phyloP scores from a whole-genome alignment of 1,140 invertebrate genomes.

The Drosophila ironensis region DNA sequence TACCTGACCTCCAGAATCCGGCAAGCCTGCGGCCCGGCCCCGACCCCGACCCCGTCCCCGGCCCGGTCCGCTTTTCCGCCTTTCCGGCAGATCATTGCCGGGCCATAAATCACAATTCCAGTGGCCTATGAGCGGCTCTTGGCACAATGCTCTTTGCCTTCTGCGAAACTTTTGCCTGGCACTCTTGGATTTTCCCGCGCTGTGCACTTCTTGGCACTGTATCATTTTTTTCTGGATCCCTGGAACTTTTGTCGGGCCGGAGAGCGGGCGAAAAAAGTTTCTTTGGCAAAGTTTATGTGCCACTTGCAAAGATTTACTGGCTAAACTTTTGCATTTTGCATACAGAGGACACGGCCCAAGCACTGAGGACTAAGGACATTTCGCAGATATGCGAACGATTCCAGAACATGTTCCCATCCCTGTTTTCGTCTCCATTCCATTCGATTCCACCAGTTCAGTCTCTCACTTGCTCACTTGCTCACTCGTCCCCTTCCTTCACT shows the following conservation, averaged over 20 bases:
- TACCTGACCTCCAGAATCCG: constrained; percentile 5
- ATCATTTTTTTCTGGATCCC: constrained; percentile 67
- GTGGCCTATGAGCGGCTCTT: constrained; percentile 34
- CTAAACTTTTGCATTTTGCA: constrained; percentile 78
- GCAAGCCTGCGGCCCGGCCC: no score
- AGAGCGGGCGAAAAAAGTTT: constrained; percentile 51
- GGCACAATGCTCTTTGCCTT: constrained; percentile 34
- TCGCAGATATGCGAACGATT: background rate
- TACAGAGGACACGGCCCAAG: constrained; percentile 44
- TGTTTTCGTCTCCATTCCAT: no score
- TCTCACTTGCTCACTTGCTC: constrained; percentile 21
- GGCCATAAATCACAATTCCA: constrained; percentile 39
- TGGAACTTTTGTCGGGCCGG: constrained; percentile 15
- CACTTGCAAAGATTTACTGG: constrained; percentile 79
- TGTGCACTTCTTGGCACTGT: constrained; percentile 50
- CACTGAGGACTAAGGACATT: background rate
- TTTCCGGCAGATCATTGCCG: background rate
- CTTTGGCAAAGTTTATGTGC: constrained; percentile 78
- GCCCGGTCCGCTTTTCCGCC: background rate
- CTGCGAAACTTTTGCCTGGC: constrained; percentile 43
- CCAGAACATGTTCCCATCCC: constrained; percentile 8
- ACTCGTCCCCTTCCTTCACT: constrained; percentile 23
- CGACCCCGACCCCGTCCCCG: no score
- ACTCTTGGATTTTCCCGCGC: constrained; percentile 21
- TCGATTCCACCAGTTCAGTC: no score